These are phyloP conservation scores for Agapornis roseicollis DNA, from an alignment of 2,113 vertebrate species.

Conservation along the genomic window DNA sequence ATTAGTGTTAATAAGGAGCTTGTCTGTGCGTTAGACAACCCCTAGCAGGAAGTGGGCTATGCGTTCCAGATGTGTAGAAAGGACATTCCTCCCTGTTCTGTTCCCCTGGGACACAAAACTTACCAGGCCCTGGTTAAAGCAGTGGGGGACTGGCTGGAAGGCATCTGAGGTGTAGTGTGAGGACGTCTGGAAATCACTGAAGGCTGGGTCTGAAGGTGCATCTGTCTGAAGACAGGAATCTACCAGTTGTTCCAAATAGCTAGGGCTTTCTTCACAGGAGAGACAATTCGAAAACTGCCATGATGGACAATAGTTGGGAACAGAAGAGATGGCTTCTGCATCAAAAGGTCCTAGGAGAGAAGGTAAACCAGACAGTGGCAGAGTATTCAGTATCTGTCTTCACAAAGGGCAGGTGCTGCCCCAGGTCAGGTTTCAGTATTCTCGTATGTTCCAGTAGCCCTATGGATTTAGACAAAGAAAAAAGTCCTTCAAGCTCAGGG, in stretches of 20 bases:
- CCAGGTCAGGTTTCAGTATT: not conserved
- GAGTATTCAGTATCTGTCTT: not conserved
- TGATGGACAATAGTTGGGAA: conserved; percentile 64
- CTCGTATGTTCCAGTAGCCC: rapidly evolving
- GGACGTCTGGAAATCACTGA: conserved; percentile 40
- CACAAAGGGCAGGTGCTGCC: not conserved
- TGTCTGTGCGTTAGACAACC: not conserved
- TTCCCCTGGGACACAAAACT: conserved; percentile 18
- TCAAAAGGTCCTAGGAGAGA: conserved; percentile 73
- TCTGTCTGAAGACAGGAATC: conserved; percentile 79
- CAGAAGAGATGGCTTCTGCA: conserved; percentile 62
- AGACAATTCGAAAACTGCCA: conserved; percentile 70
- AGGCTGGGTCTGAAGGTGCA: conserved; percentile 21
- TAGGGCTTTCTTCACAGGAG: conserved; percentile 72
- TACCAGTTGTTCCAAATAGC: conserved; percentile 76
- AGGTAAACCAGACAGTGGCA: not conserved
- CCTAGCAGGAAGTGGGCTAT: not conserved
- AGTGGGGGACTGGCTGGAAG: conserved; percentile 76
- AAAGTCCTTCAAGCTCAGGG: not conserved
- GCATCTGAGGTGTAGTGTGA: conserved; percentile 70
- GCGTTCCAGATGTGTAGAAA: not conserved
- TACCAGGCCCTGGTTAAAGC: conserved; percentile 84
- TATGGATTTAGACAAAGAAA: not conserved
- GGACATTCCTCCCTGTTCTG: not conserved
- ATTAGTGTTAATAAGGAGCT: not conserved